These are phyloP conservation scores for Eudyptes chrysolophus DNA, from an alignment of 2,113 vertebrate species.

Conservation along the genomic window DNA sequence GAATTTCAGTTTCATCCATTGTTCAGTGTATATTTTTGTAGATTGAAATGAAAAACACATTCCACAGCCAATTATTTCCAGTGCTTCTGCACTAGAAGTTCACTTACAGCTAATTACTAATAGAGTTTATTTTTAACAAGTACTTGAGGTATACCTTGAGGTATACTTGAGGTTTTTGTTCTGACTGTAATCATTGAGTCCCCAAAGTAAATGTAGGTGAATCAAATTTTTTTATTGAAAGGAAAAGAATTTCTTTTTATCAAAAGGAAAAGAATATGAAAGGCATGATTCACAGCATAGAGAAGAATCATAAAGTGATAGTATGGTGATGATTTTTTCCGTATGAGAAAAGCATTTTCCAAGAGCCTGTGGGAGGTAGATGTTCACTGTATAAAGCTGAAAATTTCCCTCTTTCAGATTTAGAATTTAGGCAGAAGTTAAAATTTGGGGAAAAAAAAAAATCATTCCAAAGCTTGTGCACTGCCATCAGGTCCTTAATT, in stretches of 20 bases:
- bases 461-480: neutral
- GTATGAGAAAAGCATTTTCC: neutral
- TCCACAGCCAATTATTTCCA: neutral
- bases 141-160: neutral
- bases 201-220: neutral
- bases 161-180: neutral
- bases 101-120: neutral
- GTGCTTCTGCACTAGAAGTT: neutral
- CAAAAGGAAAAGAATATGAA: neutral
- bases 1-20: neutral
- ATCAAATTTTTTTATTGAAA: neutral
- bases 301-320: neutral
- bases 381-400: neutral
- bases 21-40: neutral
- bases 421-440: neutral
- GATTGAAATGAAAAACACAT: neutral
- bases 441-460: neutral
- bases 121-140: neutral
- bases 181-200: neutral
- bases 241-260: neutral
- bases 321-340: neutral
- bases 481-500: neutral
- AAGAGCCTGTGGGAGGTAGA: neutral
- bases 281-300: neutral
- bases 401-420: neutral